Conservation (phyloP, 92 coral and sea anemone species). For the Pocillopora grandis region DNA sequence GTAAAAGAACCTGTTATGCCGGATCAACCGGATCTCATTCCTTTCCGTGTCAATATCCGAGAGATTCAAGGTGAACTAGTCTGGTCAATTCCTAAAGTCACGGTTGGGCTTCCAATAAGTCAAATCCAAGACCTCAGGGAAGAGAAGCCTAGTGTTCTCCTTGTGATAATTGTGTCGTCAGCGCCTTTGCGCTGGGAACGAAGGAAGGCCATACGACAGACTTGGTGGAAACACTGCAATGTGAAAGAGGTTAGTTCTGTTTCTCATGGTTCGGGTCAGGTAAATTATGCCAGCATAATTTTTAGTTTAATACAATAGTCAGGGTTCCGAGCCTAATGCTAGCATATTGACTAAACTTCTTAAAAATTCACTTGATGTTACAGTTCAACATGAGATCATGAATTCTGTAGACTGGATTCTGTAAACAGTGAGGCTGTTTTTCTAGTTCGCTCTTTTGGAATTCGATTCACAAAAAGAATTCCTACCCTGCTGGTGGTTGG, state of each 20-base stretch:
- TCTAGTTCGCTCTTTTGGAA: no score
- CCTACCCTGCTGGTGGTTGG: no score
- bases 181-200: slow-evolving; percentile 22
- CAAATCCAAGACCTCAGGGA: slow-evolving; percentile 7
- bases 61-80: slow-evolving; percentile 23
- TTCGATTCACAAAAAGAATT: no score
- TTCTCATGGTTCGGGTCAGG: no score
- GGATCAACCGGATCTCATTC: slow-evolving; percentile 2
- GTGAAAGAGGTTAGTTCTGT: background rate
- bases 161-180: background rate
- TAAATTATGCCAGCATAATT: no score
- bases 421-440: no score
- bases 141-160: background rate
- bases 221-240: slow-evolving; percentile 54
- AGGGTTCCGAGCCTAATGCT: background rate
- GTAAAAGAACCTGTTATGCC: background rate
- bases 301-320: no score
- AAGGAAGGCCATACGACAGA: slow-evolving; percentile 36
- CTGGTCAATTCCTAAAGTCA: slow-evolving; percentile 10
- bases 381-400: no score
- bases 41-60: slow-evolving; percentile 8
- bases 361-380: no score
- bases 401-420: no score
- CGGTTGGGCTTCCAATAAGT: slow-evolving; percentile 26
- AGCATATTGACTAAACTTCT: no score